Evolutionary conservation across 2,797 vertebrate genomes (phyloP).

Genomic region (Sternarchorhynchus goeldii): DNA sequence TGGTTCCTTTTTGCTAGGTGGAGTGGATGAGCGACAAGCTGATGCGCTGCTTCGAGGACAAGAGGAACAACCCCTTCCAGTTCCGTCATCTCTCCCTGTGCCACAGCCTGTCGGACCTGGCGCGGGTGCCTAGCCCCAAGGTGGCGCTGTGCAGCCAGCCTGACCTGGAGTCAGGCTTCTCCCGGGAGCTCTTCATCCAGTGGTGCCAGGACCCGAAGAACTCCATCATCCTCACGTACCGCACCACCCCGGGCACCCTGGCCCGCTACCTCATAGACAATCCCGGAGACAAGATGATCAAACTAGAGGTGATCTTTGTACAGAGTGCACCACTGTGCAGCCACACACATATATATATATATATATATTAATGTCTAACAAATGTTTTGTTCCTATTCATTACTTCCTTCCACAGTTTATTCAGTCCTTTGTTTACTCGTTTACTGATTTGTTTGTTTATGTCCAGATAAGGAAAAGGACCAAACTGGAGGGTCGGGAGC

Average conservation of each 20-base stretch:
- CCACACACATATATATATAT: too few relatives aligned
- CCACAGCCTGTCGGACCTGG: slow-evolving; percentile 92
- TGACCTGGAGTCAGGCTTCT: slow-evolving; percentile 97
- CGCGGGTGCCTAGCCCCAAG: slow-evolving; percentile 95
- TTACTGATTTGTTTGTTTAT: slow-evolving; percentile 36
- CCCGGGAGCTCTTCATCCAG: slow-evolving; percentile 96
- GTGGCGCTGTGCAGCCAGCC: slow-evolving; percentile 98
- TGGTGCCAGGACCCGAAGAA: slow-evolving; percentile 96
- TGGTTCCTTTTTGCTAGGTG: slow-evolving; percentile 74
- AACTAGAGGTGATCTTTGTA: slow-evolving; percentile 86
- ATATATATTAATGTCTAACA: too few relatives aligned
- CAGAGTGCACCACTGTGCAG: too few relatives aligned
- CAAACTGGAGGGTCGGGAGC: slow-evolving; percentile 94
- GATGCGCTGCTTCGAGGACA: slow-evolving; percentile 99
- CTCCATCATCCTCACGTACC: slow-evolving; percentile 94
- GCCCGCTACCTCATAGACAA: slow-evolving; percentile 94
- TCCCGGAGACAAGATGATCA: slow-evolving; percentile 91
- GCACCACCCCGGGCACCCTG: slow-evolving; percentile 95
- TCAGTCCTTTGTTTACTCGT: background rate
- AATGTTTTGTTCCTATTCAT: background rate
- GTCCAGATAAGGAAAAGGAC: slow-evolving; percentile 89
- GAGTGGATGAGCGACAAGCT: slow-evolving; percentile 99
- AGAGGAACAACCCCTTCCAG: slow-evolving; percentile 98
- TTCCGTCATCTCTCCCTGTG: slow-evolving; percentile 96
- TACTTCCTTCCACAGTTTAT: background rate